Conservation (phyloP, 1,140 invertebrate species). For the Schlechtendalia chinensis region DNA sequence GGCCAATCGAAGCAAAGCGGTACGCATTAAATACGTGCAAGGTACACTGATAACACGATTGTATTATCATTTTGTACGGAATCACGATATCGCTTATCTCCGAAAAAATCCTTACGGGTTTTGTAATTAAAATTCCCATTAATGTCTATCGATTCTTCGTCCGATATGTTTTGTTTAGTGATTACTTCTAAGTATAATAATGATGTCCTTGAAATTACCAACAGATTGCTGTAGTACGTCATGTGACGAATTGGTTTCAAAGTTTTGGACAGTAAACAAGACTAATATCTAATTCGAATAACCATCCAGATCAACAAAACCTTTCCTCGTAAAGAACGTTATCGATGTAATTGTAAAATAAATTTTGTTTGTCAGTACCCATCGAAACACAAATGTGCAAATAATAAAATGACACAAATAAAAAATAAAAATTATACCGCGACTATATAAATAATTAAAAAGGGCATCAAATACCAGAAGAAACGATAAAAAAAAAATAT, state of each 20-base stretch:
- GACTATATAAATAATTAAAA: background rate
- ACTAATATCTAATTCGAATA: too few relatives aligned
- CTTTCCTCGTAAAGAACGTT: background rate
- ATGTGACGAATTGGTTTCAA: background rate
- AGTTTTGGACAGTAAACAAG: background rate
- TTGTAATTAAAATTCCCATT: too few relatives aligned
- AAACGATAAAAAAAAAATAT: slow-evolving; percentile 2
- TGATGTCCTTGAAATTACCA: background rate
- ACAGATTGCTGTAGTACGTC: background rate
- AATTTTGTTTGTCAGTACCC: background rate
- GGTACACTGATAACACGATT: too few relatives aligned
- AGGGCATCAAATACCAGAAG: background rate
- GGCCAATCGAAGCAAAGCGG: too few relatives aligned
- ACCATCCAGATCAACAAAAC: background rate
- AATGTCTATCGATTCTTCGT: background rate
- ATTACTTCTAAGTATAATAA: background rate
- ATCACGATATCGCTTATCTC: too few relatives aligned
- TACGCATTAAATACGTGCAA: too few relatives aligned
- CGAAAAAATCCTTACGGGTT: too few relatives aligned
- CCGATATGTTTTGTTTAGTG: background rate
- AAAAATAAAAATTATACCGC: background rate
- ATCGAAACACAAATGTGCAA: background rate
- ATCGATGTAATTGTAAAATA: background rate
- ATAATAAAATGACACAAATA: background rate
- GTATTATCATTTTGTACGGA: too few relatives aligned